Conservation (phyloP, 2,888 invertebrate species). For the Diabrotica balteata region DNA sequence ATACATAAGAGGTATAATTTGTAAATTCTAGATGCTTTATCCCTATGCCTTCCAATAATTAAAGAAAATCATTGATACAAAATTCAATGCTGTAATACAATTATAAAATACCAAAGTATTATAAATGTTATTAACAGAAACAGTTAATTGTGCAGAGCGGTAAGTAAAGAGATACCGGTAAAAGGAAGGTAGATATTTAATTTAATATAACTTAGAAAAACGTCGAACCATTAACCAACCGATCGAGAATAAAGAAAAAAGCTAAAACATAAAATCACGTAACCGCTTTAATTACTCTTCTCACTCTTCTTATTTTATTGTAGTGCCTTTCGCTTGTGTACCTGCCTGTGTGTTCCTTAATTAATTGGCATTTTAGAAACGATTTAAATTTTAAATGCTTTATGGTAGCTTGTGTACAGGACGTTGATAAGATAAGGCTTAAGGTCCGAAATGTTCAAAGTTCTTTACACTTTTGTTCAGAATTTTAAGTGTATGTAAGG, state of each 20-base stretch:
- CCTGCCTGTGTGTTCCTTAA: constrained; percentile 49
- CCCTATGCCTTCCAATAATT: too few relatives aligned
- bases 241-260: neutral
- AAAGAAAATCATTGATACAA: too few relatives aligned
- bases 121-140: too few relatives aligned
- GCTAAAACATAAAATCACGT: constrained; percentile 13
- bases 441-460: constrained; percentile 13
- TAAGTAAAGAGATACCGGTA: too few relatives aligned
- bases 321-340: constrained; percentile 39
- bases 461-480: constrained; percentile 6
- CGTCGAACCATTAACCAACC: too few relatives aligned
- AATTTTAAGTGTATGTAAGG: constrained; percentile 10
- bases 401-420: constrained; percentile 35
- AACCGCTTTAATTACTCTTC: constrained; percentile 22
- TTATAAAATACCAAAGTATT: too few relatives aligned
- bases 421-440: constrained; percentile 33
- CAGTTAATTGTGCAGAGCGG: too few relatives aligned
- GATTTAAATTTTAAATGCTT: constrained; percentile 49
- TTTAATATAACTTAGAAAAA: too few relatives aligned
- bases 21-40: too few relatives aligned
- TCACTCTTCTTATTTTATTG: constrained; percentile 28
- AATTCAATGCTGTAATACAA: too few relatives aligned
- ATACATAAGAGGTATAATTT: too few relatives aligned
- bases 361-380: constrained; percentile 48
- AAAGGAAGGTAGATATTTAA: too few relatives aligned